A percentile compares a stretch with the other conserved stretches of the same genome.
Evolutionary conservation across 2,888 invertebrate genomes (phyloP).

Genomic region (Metalampra italica): DNA sequence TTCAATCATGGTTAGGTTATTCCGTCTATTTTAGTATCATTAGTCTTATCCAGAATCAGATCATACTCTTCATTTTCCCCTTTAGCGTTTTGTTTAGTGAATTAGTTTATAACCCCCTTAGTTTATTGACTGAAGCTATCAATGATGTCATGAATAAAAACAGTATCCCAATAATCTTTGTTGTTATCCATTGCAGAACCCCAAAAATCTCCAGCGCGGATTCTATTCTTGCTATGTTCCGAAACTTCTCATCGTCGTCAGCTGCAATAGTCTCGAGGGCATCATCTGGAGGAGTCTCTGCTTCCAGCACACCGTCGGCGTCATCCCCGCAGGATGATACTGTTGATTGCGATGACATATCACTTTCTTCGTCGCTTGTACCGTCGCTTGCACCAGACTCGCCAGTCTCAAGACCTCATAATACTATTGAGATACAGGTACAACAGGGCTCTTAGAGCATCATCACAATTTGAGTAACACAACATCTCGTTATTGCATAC

Average conservation of each 20-base stretch:
- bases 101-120: too few relatives aligned
- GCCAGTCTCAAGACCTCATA: constrained; percentile 69
- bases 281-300: constrained; percentile 81
- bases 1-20: too few relatives aligned
- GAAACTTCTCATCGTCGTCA: constrained; percentile 83
- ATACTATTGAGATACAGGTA: constrained; percentile 72
- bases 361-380: constrained; percentile 81
- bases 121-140: too few relatives aligned
- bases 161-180: too few relatives aligned
- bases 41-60: too few relatives aligned
- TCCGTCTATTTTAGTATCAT: too few relatives aligned
- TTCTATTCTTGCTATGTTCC: constrained; percentile 88
- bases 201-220: constrained; percentile 88
- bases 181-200: constrained; percentile 39
- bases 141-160: too few relatives aligned
- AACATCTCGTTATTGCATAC: background rate
- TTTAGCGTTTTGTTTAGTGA: too few relatives aligned
- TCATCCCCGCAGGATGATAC: constrained; percentile 87
- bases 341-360: constrained; percentile 84
- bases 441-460: background rate
- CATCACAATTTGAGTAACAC: too few relatives aligned
- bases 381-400: constrained; percentile 81
- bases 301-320: constrained; percentile 85
- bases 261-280: constrained; percentile 79
- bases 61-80: too few relatives aligned